These are phyloP conservation scores for Sebastes fasciatus DNA, from an alignment of 2,113 vertebrate genomes.

Conservation along the genomic window DNA sequence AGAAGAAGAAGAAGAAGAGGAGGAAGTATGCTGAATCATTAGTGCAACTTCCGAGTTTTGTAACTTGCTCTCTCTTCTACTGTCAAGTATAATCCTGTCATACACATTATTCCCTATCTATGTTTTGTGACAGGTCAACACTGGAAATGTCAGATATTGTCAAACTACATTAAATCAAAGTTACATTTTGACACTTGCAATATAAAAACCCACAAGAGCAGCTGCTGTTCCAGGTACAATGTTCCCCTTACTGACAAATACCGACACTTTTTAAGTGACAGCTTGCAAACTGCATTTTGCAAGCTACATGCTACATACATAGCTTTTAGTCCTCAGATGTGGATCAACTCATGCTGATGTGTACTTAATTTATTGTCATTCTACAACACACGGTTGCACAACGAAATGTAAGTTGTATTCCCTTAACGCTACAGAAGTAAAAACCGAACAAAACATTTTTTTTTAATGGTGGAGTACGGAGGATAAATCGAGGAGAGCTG, in stretches of 20 bases:
- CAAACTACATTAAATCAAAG: neutral
- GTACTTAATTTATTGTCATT: neutral
- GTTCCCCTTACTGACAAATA: neutral
- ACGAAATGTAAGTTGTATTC: neutral
- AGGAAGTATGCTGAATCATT: slow-evolving; percentile 11
- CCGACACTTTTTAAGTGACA: neutral
- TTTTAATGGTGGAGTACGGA: neutral
- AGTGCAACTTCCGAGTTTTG: slow-evolving; percentile 1
- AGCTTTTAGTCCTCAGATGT: neutral
- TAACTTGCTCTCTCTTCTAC: neutral
- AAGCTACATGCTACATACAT: neutral
- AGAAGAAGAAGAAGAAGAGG: neutral
- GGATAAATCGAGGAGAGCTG: neutral
- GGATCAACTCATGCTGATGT: neutral
- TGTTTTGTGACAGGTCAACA: neutral
- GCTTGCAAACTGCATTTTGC: neutral
- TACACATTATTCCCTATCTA: neutral
- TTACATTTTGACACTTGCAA: neutral
- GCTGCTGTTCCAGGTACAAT: neutral
- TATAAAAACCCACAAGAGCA: neutral
- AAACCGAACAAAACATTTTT: neutral
- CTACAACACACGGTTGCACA: neutral
- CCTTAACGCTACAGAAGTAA: neutral
- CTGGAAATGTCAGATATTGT: neutral
- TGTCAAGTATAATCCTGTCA: neutral